Conservation (phyloP, 2,797 vertebrate genomes). For the Babyrousa celebensis region DNA sequence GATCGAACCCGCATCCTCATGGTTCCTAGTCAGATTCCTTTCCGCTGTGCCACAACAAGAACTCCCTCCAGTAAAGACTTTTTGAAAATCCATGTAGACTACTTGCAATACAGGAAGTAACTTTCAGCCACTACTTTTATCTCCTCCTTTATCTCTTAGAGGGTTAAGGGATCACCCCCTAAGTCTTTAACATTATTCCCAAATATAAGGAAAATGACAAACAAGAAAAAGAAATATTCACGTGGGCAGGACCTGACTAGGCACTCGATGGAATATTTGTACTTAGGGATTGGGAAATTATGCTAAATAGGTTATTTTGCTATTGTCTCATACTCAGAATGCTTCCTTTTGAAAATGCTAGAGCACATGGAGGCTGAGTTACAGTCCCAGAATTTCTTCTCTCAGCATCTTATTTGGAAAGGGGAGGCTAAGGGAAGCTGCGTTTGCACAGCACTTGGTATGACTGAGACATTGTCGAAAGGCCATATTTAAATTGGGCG, state of each 20-base stretch:
- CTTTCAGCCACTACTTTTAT: not conserved
- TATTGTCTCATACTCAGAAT: not conserved
- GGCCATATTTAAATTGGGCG: not conserved
- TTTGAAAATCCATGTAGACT: not conserved
- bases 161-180: not conserved
- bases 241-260: not conserved
- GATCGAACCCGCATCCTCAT: too few species aligned
- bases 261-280: not conserved
- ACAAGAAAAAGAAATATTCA: not conserved
- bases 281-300: not conserved
- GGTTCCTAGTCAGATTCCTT: too few species aligned
- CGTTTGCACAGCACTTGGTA: not conserved
- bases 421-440: not conserved
- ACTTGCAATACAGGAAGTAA: not conserved
- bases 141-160: not conserved
- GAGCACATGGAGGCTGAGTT: not conserved
- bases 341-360: not conserved
- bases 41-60: too few species aligned
- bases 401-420: conserved; percentile 6
- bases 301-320: not conserved
- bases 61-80: too few species aligned
- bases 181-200: not conserved
- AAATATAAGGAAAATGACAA: not conserved
- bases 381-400: conserved; percentile 34
- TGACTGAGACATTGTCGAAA: not conserved